phyloP scores from a whole-genome alignment of 1,140 invertebrate genomes.

The Brachionus koreanus region DNA sequence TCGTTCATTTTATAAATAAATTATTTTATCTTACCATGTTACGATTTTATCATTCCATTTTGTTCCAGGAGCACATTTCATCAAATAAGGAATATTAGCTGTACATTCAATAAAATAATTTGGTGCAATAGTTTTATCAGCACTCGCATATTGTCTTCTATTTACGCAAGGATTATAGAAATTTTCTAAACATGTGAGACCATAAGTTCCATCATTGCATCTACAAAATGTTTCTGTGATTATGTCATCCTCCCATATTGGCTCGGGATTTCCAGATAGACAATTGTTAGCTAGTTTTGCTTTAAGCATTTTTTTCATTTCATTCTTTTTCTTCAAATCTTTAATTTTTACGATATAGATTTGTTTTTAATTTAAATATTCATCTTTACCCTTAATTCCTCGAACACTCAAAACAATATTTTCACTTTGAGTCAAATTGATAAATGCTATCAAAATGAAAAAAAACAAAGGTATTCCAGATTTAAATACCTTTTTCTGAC shows the following conservation, averaged over 20 bases:
- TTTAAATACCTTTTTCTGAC: not conserved
- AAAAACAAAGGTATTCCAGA: not conserved
- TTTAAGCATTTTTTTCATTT: not conserved
- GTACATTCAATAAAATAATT: slow-evolving; percentile 42
- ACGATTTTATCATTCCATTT: slow-evolving; percentile 25
- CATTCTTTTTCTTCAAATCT: not conserved
- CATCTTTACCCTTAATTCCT: slow-evolving; percentile 1
- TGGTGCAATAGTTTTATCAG: not conserved
- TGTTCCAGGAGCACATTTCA: slow-evolving; percentile 41
- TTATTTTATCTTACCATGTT: not conserved
- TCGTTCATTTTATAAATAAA: not conserved
- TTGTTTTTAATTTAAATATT: not conserved
- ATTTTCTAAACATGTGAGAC: slow-evolving; percentile 6
- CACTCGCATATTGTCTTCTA: not conserved
- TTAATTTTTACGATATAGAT: not conserved
- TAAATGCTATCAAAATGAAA: not conserved
- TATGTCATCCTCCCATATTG: slow-evolving; percentile 38
- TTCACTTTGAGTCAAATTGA: not conserved
- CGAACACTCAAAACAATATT: not conserved
- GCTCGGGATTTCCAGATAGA: not conserved
- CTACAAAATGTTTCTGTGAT: slow-evolving; percentile 40
- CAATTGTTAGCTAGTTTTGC: slow-evolving; percentile 30
- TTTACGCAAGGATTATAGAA: not conserved
- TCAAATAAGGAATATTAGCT: slow-evolving; percentile 26
- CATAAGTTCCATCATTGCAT: slow-evolving; percentile 24